These are phyloP conservation scores for Microdon myrmicae DNA, from an alignment of 2,888 invertebrate genomes.

Conservation along the genomic window DNA sequence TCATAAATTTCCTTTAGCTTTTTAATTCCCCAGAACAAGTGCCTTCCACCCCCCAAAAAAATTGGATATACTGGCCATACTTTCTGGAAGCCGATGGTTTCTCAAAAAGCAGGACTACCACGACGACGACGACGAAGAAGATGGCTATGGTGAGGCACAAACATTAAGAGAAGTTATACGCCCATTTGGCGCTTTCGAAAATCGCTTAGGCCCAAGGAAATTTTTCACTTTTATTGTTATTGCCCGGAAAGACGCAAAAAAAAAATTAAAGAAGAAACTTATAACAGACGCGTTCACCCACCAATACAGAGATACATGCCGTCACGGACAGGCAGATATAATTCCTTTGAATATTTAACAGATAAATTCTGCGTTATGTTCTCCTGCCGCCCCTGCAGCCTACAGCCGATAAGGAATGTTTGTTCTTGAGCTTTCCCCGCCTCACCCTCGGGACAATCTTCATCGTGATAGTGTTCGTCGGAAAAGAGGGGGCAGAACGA, in stretches of 20 bases:
- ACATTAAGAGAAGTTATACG: slow-evolving; percentile 52
- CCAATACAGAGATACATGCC: slow-evolving; percentile 13
- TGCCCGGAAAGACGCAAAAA: slow-evolving; percentile 29
- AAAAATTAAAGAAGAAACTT: slow-evolving; percentile 30
- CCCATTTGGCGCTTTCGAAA: slow-evolving; percentile 53
- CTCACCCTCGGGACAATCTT: not conserved
- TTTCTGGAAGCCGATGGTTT: slow-evolving; percentile 20
- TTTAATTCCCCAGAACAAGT: slow-evolving; percentile 42
- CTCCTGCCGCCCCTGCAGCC: slow-evolving; percentile 32
- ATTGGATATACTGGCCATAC: slow-evolving; percentile 8
- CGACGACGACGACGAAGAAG: not conserved
- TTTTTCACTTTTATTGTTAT: slow-evolving; percentile 53
- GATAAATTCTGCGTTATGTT: slow-evolving; percentile 49
- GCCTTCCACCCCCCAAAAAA: slow-evolving; percentile 14
- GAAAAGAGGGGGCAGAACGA: slow-evolving; percentile 5
- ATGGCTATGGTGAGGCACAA: slow-evolving; percentile 27
- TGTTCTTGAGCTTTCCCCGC: not conserved
- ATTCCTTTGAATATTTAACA: slow-evolving; percentile 53
- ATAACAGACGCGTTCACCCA: too few species aligned
- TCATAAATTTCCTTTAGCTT: slow-evolving; percentile 50
- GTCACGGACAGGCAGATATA: slow-evolving; percentile 23
- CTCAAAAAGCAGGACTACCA: too few species aligned
- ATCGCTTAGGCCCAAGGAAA: slow-evolving; percentile 51
- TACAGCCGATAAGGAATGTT: not conserved
- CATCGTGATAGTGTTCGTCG: slow-evolving; percentile 1